A percentile compares a stretch with the other conserved stretches of the same genome.
These are phyloP conservation scores for Lithophane ornitopus DNA, from an alignment of 2,888 invertebrate genomes.

Conservation along the genomic window DNA sequence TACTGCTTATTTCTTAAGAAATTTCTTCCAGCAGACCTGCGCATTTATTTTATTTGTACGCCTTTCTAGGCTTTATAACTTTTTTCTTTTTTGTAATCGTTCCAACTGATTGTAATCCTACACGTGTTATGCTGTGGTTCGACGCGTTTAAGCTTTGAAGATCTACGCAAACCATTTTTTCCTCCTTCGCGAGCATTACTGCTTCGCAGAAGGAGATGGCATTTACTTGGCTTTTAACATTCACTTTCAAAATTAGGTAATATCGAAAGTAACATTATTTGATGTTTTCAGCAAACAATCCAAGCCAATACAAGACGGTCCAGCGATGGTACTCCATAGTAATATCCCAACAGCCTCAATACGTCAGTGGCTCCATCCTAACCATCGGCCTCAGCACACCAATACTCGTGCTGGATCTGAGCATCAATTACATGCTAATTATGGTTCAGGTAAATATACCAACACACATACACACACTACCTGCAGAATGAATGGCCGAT, in stretches of 20 bases:
- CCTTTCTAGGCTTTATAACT: too few species aligned
- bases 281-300: conserved; percentile 67
- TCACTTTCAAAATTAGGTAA: background rate
- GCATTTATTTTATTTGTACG: too few species aligned
- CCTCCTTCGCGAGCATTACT: too few species aligned
- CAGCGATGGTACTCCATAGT: conserved; percentile 73
- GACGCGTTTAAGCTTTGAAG: too few species aligned
- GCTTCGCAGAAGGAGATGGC: too few species aligned
- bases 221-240: background rate
- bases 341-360: conserved; percentile 69
- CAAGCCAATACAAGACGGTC: conserved; percentile 59
- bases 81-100: too few species aligned
- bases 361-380: conserved; percentile 72
- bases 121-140: too few species aligned
- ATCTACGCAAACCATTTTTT: too few species aligned
- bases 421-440: conserved; percentile 82
- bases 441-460: conserved; percentile 77
- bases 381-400: conserved; percentile 75
- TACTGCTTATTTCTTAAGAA: too few species aligned
- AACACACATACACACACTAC: background rate
- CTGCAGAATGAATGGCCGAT: too few species aligned
- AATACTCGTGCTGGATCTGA: conserved; percentile 75
- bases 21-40: too few species aligned
- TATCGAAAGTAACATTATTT: background rate
- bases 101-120: too few species aligned